A percentile compares a stretch with the other conserved stretches of the same genome.
These are phyloP conservation scores for Psittacus erithacus DNA, from an alignment of 2,113 vertebrate species.

Conservation along the genomic window DNA sequence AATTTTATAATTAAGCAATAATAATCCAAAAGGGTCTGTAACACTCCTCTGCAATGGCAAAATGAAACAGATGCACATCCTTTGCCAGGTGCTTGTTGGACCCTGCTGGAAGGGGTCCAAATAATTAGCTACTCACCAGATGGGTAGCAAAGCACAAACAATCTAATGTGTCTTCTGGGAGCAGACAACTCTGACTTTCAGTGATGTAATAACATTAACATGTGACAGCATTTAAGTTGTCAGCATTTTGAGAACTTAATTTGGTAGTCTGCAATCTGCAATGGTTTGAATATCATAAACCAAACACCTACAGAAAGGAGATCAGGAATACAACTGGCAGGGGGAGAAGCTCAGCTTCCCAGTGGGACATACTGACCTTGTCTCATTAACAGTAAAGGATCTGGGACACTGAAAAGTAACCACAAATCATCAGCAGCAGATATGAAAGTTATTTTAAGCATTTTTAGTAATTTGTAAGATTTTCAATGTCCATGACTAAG, in stretches of 20 bases:
- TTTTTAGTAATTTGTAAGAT: neutral
- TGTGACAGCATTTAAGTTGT: constrained; percentile 44
- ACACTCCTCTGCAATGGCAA: neutral
- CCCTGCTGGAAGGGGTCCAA: constrained; percentile 37
- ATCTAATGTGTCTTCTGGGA: constrained; percentile 43
- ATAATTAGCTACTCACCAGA: constrained; percentile 59
- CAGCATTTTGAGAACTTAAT: constrained; percentile 28
- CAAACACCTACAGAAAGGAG: neutral
- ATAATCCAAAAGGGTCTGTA: neutral
- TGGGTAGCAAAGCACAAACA: constrained; percentile 59
- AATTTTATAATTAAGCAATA: constrained; percentile 6
- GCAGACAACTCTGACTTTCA: constrained; percentile 22
- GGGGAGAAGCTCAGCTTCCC: neutral
- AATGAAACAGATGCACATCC: constrained; percentile 10
- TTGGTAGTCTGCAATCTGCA: neutral
- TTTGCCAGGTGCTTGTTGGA: constrained; percentile 46
- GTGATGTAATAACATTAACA: constrained; percentile 40
- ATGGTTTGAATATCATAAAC: neutral
- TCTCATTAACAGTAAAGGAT: neutral
- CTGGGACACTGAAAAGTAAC: neutral
- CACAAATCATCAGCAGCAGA: neutral
- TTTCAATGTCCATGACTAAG: neutral
- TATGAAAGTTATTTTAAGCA: neutral
- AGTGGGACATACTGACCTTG: neutral
- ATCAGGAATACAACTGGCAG: neutral